Base-by-base conservation (phyloP, 2,888 invertebrate genomes). In the Neria commutata region DNA sequence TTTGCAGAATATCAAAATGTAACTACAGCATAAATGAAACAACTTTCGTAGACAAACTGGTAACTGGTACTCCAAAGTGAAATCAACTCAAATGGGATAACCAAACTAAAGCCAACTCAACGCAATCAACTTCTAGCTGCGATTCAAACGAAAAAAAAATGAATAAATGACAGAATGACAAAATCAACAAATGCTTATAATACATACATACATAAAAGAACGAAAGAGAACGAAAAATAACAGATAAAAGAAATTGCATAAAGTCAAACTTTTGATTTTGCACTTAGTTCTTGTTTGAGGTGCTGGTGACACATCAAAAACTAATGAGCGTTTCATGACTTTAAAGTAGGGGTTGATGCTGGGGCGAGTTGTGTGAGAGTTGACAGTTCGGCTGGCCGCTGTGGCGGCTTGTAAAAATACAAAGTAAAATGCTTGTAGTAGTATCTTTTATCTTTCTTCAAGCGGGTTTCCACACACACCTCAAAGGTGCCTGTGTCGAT, bases 201-300 rank as follows among this genome's bases (percentile, higher is more conserved):
- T 16, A 23, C 16, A 19, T 23, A 53, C 2, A 46, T 23, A 53
- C 25, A 33, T 56, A 58, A 61, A 46, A 55, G 25, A 54, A 54
- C 51, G 26, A 46, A 60, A 63, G 62, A 46, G 54, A 64, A 69
- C 66, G 63, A 52, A 51, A 66, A 68, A 66, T 61, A 53, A 46
- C 64, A 66, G 62, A 56, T 40, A 58, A 59, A 61, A 59, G 67
- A 72, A 74, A 68, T 72, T 75, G 75, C 73, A 73, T 75, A 67
- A 72, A 75, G 48, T 61, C 62, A 65, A 65, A 65, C 62, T 56
- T 62, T 60, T 24, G 60, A 54, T 34, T 62, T 57, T 57, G 19
- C 25, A 40, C 10, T n/a, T n/a, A 5, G 1, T 3, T 25, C 19
- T 26, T 3, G 14, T 21, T 24, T 19, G 21, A 21, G n/a, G 21